Evolutionary conservation across 2,888 invertebrate genomes (phyloP).

Genomic region (Caenorhabditis doughertyi): DNA sequence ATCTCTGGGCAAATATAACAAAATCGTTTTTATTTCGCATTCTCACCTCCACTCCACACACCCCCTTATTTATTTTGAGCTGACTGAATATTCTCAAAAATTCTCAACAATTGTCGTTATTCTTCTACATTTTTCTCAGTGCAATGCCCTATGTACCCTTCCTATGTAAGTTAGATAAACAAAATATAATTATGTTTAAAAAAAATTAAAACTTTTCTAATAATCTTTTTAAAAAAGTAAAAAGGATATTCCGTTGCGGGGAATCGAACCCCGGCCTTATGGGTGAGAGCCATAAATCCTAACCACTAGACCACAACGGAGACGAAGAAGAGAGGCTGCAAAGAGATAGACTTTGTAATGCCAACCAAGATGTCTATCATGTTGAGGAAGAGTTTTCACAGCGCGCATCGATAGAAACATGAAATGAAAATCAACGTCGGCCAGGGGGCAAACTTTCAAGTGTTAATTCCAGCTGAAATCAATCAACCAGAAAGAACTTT

Average conservation of each 20-base stretch:
- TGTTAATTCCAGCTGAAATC: no score
- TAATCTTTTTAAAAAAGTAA: no score
- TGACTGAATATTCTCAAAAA: conserved; percentile 12
- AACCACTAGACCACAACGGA: conserved; percentile 71
- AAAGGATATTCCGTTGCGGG: conserved; percentile 71
- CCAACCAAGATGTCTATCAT: no score
- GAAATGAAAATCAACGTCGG: no score
- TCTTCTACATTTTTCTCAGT: neutral
- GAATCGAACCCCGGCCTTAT: conserved; percentile 76
- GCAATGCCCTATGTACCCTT: conserved; percentile 59
- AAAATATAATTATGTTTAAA: neutral
- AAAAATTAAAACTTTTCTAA: no score
- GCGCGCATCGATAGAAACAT: no score
- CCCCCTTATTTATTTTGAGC: conserved; percentile 49
- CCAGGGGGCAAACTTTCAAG: no score
- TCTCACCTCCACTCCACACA: neutral
- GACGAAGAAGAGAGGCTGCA: no score
- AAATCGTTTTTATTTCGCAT: conserved; percentile 8
- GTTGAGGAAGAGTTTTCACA: no score
- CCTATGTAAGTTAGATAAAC: conserved; percentile 43
- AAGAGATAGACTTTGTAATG: no score
- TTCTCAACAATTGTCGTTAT: conserved; percentile 7
- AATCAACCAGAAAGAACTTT: no score
- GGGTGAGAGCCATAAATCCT: conserved; percentile 75
- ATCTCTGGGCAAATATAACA: conserved; percentile 22